Conservation (phyloP, 2,797 vertebrate genomes). For the Onychomys leucogaster region DNA sequence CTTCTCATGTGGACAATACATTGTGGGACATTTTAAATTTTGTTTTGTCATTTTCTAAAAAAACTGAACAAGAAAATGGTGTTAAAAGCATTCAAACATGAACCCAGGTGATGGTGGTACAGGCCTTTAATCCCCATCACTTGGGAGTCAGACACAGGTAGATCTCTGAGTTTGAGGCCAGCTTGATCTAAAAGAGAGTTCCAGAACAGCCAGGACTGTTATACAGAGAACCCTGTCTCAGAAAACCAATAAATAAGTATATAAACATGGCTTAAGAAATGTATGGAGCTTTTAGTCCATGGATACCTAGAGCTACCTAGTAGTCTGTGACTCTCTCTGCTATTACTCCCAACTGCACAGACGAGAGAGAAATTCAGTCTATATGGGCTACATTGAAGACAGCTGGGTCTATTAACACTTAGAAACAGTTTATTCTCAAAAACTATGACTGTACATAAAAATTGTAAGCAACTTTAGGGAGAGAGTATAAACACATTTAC, state of each 20-base stretch:
- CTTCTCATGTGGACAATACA: constrained; percentile 5
- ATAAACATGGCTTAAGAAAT: neutral
- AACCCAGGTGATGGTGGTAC: neutral
- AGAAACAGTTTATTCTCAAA: constrained; percentile 54
- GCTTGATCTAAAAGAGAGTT: neutral
- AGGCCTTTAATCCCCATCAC: neutral
- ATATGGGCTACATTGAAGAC: neutral
- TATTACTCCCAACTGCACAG: neutral
- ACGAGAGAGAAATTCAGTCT: neutral
- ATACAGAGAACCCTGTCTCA: neutral
- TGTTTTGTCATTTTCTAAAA: constrained; percentile 64
- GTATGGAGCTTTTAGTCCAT: neutral
- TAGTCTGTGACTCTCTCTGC: neutral
- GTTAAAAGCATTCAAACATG: neutral
- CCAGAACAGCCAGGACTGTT: neutral
- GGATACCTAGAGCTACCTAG: neutral
- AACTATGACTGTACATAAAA: constrained; percentile 24
- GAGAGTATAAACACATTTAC: constrained; percentile 63
- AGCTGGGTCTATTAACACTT: constrained; percentile 45
- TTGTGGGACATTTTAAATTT: constrained; percentile 46
- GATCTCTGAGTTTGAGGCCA: neutral
- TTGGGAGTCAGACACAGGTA: neutral
- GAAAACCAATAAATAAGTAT: neutral
- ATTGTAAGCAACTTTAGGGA: constrained; percentile 55
- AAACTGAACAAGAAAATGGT: constrained; percentile 34